These are phyloP conservation scores for Pituophis catenifer DNA, from an alignment of 2,113 vertebrate genomes.

Conservation along the genomic window DNA sequence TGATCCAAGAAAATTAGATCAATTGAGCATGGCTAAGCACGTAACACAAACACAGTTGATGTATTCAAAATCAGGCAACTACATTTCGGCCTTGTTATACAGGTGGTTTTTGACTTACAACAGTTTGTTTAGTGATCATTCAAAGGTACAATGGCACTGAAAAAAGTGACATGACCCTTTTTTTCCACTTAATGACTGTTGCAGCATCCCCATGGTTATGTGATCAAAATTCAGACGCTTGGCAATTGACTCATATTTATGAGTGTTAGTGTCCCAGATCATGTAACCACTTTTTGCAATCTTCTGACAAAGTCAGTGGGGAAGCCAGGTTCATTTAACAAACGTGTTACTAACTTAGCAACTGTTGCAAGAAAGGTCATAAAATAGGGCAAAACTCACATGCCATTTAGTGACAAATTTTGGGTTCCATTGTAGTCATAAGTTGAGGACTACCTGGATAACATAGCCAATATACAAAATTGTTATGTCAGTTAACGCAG, in stretches of 20 bases:
- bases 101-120: neutral
- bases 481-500: neutral
- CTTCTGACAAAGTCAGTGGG: neutral
- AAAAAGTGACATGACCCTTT: neutral
- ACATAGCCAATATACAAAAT: neutral
- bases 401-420: neutral
- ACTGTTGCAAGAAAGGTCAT: neutral
- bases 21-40: neutral
- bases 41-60: neutral
- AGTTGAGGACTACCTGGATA: neutral
- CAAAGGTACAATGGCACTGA: neutral
- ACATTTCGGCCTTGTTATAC: neutral
- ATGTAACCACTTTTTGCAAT: neutral
- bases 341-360: neutral
- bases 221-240: neutral
- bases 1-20: neutral
- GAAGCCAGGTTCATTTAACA: neutral
- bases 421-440: neutral
- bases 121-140: neutral
- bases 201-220: neutral
- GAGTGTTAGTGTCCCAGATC: neutral
- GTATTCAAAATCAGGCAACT: neutral
- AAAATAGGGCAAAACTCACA: neutral
- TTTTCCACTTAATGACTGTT: neutral
- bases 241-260: neutral